Conservation (phyloP, 1,140 invertebrate species). For the Ceratoteleas bidentatus region DNA sequence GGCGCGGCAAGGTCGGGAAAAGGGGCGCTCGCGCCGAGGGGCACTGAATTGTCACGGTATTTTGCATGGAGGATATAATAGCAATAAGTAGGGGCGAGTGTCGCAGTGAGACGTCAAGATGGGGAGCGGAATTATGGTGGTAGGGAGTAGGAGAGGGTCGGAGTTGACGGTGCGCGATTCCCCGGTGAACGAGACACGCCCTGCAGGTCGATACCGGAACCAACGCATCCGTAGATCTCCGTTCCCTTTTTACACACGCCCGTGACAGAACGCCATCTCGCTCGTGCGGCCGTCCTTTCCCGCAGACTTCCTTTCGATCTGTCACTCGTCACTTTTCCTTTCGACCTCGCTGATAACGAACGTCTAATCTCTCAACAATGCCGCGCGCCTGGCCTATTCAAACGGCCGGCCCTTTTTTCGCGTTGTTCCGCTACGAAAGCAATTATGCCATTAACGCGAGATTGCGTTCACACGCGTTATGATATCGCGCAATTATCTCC, state of each 20-base stretch:
- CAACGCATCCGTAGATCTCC: constrained; percentile 63
- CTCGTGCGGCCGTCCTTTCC: background rate
- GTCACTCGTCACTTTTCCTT: constrained; percentile 56
- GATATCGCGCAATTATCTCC: too few species aligned
- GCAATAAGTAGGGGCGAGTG: constrained; percentile 55
- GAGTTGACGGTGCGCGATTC: constrained; percentile 70
- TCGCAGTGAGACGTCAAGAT: constrained; percentile 62
- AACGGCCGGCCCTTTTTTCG: background rate
- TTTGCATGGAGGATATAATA: constrained; percentile 58
- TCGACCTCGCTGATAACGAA: constrained; percentile 29
- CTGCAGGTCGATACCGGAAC: constrained; percentile 73
- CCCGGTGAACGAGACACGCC: constrained; percentile 72
- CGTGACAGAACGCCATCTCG: constrained; percentile 24
- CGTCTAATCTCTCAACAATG: constrained; percentile 45
- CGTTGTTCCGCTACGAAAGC: background rate
- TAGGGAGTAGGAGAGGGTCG: constrained; percentile 45
- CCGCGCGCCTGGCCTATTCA: background rate
- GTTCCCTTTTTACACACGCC: constrained; percentile 45
- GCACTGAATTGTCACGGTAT: constrained; percentile 52
- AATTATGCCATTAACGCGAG: too few species aligned
- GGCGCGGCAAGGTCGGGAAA: background rate
- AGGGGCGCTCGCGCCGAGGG: constrained; percentile 10
- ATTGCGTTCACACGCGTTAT: too few species aligned
- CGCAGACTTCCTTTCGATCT: constrained; percentile 36
- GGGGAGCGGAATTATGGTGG: constrained; percentile 51